phyloP scores from a whole-genome alignment of 2,113 vertebrate species.

The Miniopterus natalensis region DNA sequence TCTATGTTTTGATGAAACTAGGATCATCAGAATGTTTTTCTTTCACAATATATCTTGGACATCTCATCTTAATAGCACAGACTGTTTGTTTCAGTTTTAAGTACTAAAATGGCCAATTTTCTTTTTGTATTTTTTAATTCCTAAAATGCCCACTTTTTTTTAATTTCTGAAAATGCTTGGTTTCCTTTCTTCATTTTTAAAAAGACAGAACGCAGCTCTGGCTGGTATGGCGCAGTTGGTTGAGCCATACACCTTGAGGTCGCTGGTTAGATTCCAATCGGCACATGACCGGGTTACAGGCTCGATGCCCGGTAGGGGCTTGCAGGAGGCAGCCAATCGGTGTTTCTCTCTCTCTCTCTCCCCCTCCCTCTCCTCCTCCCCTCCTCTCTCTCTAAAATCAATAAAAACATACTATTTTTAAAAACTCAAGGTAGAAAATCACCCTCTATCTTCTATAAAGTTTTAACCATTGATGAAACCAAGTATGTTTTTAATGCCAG shows the following conservation, averaged over 20 bases:
- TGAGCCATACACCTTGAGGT: no score
- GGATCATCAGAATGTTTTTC: constrained; percentile 25
- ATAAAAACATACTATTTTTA: not conserved
- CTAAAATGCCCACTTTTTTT: constrained; percentile 28
- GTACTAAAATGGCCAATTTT: not conserved
- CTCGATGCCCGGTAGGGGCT: no score
- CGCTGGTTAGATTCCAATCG: no score
- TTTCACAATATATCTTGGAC: not conserved
- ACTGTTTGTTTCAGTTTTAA: not conserved
- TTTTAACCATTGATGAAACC: not conserved
- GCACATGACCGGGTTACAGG: no score
- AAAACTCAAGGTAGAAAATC: not conserved
- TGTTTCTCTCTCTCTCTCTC: no score
- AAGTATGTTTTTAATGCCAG: constrained; percentile 6
- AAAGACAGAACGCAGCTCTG: not conserved
- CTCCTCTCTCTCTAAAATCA: no score
- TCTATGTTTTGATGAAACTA: constrained; percentile 20
- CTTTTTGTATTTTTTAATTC: constrained; percentile 4
- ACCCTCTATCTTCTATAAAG: not conserved
- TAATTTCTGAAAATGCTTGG: not conserved
- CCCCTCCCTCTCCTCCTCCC: no score
- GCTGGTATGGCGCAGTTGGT: no score
- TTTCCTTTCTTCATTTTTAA: not conserved
- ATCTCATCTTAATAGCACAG: not conserved
- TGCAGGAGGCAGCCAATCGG: no score